Evolutionary conservation across 1,140 invertebrate genomes (phyloP), one percentile per base, ranked within the genome.

Genomic region (Antheraea pernyi): DNA sequence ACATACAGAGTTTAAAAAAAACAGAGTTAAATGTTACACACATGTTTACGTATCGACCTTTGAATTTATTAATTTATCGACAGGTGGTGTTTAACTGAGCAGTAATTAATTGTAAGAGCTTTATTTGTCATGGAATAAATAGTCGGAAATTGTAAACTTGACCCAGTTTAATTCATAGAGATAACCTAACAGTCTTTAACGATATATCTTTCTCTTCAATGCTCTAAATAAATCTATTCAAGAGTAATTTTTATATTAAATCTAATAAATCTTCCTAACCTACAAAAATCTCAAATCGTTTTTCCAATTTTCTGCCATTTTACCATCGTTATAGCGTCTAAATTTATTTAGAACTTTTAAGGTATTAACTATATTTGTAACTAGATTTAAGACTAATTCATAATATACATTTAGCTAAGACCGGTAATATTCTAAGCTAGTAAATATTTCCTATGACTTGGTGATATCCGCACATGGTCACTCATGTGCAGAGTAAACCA

Each of bases 1-100:
- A 42, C 39, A 42, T 42, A 42, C 39, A 53, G 6, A 53, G 16
- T 13, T 9, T 53, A 53, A 13, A 53, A 53, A 16, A 0, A 11
- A 9, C 11, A 65, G 65, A 58, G 62, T 65, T 65, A 46, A 70
- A 63, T 58, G 68, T 69, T 59, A 69, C 46, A 53, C 11, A 13
- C 46, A 2, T 53, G 46, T 53, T 53, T 53, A 53, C 13, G 16
- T 53, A 10, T 53, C 16, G 46, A 53, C 46, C 46, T 53, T 53
- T 53, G 46, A 53, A 53, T 53, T 53, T 53, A 53, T 53, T 16
- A 13, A 11, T 53, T 53, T 53, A 53, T 53, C 13, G 46, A 53
- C 46, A 53, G 46, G 46, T 53, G 11, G 16, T 53, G 46, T 16
- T 53, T 6, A 53, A 16, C 46, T 53, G 16, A 16, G 11, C 9